phyloP scores from a whole-genome alignment of 2,888 invertebrate genomes.

The Cheilosia pagana region DNA sequence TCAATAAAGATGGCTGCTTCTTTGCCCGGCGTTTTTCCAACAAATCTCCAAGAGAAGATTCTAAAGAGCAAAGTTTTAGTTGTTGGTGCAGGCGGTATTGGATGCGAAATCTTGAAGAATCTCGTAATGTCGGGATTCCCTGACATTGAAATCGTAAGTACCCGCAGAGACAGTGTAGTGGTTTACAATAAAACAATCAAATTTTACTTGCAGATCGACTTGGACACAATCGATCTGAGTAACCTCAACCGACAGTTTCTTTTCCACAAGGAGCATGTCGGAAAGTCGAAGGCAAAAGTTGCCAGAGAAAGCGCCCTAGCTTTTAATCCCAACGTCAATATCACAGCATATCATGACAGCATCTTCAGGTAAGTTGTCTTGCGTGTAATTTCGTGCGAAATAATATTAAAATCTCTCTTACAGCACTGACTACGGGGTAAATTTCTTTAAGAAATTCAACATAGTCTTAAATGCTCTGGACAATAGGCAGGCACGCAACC shows the following conservation, averaged over 20 bases:
- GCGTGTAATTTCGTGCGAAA: neutral
- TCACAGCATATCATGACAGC: constrained; percentile 96
- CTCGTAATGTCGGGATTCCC: constrained; percentile 96
- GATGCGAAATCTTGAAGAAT: constrained; percentile 99
- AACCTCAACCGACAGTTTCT: constrained; percentile 99
- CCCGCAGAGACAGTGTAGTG: neutral
- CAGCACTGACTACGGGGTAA: constrained; percentile 94
- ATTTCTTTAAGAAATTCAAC: constrained; percentile 95
- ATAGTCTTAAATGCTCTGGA: constrained; percentile 98
- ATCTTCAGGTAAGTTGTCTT: constrained; percentile 91
- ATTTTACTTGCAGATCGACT: constrained; percentile 91
- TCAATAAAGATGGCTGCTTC: constrained; percentile 86
- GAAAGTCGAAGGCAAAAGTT: constrained; percentile 97
- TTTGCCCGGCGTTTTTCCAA: constrained; percentile 87
- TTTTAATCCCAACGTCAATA: constrained; percentile 94
- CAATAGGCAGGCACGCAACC: constrained; percentile 97
- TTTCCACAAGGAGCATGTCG: constrained; percentile 99
- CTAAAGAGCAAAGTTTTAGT: constrained; percentile 90
- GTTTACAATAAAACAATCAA: neutral
- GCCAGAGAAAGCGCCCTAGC: constrained; percentile 94
- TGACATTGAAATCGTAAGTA: constrained; percentile 95
- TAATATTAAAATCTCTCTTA: constrained; percentile 78
- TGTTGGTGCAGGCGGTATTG: constrained; percentile 99
- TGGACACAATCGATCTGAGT: constrained; percentile 99
- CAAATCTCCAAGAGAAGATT: constrained; percentile 87